phyloP scores from a whole-genome alignment of 53 echinoderm and acorn worm species.

The Antedon mediterranea region DNA sequence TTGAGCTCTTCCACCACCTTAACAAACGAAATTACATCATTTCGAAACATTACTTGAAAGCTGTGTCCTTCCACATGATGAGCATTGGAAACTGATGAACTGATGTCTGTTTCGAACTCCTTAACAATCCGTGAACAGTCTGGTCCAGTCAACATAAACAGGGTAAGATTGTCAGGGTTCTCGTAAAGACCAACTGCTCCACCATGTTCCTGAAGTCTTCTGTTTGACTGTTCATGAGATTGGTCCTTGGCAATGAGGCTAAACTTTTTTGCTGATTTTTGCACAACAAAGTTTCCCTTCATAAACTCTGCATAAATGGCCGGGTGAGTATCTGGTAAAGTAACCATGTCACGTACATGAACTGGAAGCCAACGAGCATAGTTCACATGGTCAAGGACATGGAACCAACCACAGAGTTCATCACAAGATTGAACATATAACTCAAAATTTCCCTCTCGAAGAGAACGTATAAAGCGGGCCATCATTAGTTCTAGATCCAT shows the following conservation, averaged over 20 bases:
- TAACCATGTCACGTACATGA: constrained; percentile 15
- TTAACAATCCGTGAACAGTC: constrained; percentile 13
- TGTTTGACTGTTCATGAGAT: too few species aligned
- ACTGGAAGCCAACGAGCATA: constrained; percentile 16
- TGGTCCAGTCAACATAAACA: constrained; percentile 9
- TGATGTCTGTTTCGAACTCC: constrained; percentile 1
- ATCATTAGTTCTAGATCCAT: constrained; percentile 13
- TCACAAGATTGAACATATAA: constrained; percentile 13
- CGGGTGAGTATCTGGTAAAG: neutral
- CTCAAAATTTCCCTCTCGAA: constrained; percentile 5
- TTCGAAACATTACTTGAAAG: constrained; percentile 10
- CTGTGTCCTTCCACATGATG: constrained; percentile 8
- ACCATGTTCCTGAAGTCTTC: too few species aligned
- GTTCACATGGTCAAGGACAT: constrained; percentile 7
- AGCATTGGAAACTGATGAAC: constrained; percentile 1
- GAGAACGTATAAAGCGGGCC: constrained; percentile 3
- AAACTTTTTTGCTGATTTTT: too few species aligned
- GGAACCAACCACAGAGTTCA: too few species aligned
- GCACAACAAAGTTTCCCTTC: too few species aligned
- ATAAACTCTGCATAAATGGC: too few species aligned
- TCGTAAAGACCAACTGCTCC: too few species aligned
- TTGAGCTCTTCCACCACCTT: constrained; percentile 9
- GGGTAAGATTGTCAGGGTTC: too few species aligned
- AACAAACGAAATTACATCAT: constrained; percentile 13
- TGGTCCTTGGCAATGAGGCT: too few species aligned